Percentiles rank a stretch among this genome's conserved stretches.
These are phyloP conservation scores for Mustela erminea DNA, from an alignment of 2,797 vertebrate genomes.

Conservation along the genomic window DNA sequence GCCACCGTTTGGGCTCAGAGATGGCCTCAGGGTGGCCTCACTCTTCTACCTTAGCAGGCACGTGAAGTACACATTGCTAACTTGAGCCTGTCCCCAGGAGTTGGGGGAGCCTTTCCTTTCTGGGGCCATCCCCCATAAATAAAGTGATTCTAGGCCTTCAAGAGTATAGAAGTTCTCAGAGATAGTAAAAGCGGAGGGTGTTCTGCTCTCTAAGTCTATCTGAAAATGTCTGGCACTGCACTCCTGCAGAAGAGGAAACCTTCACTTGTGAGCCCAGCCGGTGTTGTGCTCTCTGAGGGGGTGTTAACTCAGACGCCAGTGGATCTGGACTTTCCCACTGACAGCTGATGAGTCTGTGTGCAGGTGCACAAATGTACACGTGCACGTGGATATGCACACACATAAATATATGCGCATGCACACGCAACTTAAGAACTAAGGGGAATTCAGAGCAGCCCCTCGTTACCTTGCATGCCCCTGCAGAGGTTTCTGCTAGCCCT, in stretches of 20 bases:
- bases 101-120: neutral
- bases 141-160: neutral
- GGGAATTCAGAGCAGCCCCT: constrained; percentile 12
- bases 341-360: neutral
- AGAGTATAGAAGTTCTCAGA: constrained; percentile 23
- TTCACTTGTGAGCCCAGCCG: neutral
- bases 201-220: neutral
- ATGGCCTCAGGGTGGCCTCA: neutral
- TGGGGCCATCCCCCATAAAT: neutral
- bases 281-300: neutral
- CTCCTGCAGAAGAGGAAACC: neutral
- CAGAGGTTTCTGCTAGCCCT: constrained; percentile 65
- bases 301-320: neutral
- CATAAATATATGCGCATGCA: neutral
- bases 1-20: neutral
- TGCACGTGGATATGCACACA: neutral
- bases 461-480: constrained; percentile 47
- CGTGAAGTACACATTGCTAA: neutral
- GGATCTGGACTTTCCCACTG: neutral
- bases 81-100: neutral
- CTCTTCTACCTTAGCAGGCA: neutral
- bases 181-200: neutral
- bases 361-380: neutral
- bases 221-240: neutral
- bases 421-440: constrained; percentile 40